Percentiles rank a stretch among this genome's conserved stretches.
These are phyloP conservation scores for Drosophila leonis DNA, from an alignment of 2,888 invertebrate genomes.

Conservation along the genomic window DNA sequence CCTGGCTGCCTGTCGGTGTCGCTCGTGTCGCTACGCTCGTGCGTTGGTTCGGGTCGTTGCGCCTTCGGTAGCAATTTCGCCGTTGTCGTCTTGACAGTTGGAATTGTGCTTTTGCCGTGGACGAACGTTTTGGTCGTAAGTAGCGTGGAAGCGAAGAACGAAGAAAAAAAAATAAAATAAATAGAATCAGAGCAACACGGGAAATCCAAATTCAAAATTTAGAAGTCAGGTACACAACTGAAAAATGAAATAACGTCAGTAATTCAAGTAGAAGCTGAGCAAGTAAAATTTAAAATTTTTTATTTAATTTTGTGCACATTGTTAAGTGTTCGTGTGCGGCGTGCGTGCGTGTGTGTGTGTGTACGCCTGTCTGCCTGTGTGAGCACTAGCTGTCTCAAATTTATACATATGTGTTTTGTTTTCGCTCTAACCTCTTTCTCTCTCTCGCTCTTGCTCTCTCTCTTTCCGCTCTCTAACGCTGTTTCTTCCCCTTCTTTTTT, in stretches of 20 bases:
- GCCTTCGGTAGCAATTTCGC: conserved; percentile 49
- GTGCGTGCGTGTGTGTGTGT: conserved; percentile 31
- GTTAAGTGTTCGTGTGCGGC: conserved; percentile 27
- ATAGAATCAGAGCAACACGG: conserved; percentile 39
- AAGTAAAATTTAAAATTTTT: conserved; percentile 64
- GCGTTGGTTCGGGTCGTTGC: conserved; percentile 16
- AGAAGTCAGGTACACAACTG: conserved; percentile 42
- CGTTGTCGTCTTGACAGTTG: conserved; percentile 64
- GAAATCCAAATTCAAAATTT: conserved; percentile 10
- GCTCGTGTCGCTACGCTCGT: conserved; percentile 22
- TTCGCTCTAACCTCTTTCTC: conserved; percentile 31
- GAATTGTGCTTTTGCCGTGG: conserved; percentile 71
- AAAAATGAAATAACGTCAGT: conserved; percentile 21
- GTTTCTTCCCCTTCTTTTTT: conserved; percentile 19
- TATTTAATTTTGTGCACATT: conserved; percentile 61
- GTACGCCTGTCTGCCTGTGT: conserved; percentile 7
- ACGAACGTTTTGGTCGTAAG: conserved; percentile 57
- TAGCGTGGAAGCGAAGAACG: conserved; percentile 38
- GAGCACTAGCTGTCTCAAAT: conserved; percentile 27
- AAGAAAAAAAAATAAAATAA: conserved; percentile 21
- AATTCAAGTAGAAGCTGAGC: conserved; percentile 45
- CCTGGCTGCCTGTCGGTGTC: conserved; percentile 12
- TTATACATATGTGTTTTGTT: conserved; percentile 23
- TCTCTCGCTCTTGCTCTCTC: conserved; percentile 6
- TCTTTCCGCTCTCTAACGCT: conserved; percentile 6